Base-by-base conservation (phyloP, 1,140 invertebrate species). In the Pollicipes pollicipes region DNA sequence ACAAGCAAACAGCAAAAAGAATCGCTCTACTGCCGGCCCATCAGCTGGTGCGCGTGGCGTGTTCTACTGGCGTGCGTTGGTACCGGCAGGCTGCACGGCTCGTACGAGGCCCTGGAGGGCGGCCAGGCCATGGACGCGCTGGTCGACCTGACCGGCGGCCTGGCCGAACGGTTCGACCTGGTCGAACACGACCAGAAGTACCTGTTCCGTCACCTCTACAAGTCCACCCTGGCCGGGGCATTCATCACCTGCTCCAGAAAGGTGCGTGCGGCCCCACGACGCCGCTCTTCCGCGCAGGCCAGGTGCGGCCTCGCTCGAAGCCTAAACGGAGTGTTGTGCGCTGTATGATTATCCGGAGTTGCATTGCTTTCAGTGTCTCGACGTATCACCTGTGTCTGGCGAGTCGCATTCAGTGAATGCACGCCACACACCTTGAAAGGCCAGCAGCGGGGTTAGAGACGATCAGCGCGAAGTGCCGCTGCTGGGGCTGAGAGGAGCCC, bases 161-260 rank as follows among this genome's bases (percentile, higher is more conserved):
- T 85, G 13, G 81, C 84, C 17, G 84, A 85, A 77, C 74, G 78
- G 72, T 81, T 78, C 71, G 77, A 80, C 58, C 74, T 82, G 37
- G 78, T 76, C 10, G 66, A 71, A 21, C 30, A 37, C 30, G 35
- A 67, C 81, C 68, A 74, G 13, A 69, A 32, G 35, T 71, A 81
- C 37, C 76, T 84, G 29, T 80, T 83, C 69, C 77, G 77, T 0
- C 80, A 83, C 69, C 79, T 86, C 75, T 73, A 82, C 70, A 81
- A 83, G 72, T 82, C 82, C 29, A 78, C 77, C 69, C 77, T 81
- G 35, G 68, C 73, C 71, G 81, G 83, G 45, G 84, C 85, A n/a
- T 82, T 87, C 69, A 85, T 86, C 78, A 85, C 84, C 6, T 85
- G 85, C 73, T 84, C 83, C 3, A 84, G 85, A 76, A 84, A 86